A percentile compares a stretch with the other conserved stretches of the same genome.
Evolutionary conservation across 2,888 invertebrate species (phyloP).

Genomic region (Amorpha juglandis): DNA sequence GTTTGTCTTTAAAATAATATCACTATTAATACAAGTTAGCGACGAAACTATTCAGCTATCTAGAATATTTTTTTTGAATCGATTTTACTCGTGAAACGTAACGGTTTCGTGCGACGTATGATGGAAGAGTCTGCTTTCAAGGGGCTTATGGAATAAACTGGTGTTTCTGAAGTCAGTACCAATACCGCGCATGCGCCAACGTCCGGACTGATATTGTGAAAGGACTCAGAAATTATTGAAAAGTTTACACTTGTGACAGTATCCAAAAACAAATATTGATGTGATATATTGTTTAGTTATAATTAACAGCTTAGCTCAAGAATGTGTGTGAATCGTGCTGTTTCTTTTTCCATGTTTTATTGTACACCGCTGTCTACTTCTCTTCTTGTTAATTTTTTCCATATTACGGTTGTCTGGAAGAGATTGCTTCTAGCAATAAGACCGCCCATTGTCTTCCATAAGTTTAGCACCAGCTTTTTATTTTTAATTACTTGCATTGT

Average conservation of each 20-base stretch:
- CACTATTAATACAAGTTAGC: neutral
- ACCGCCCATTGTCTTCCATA: too few species aligned
- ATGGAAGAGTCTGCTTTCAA: constrained; percentile 37
- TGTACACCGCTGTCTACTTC: too few species aligned
- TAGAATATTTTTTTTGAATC: constrained; percentile 25
- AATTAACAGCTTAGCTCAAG: neutral
- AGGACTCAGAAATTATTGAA: constrained; percentile 36
- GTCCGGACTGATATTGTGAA: constrained; percentile 31
- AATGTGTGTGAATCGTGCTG: too few species aligned
- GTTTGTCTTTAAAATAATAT: neutral
- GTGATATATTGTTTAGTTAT: neutral
- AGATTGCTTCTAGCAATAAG: too few species aligned
- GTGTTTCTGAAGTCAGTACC: constrained; percentile 35
- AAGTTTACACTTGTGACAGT: constrained; percentile 37
- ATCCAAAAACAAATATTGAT: constrained; percentile 23
- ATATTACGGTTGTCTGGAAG: too few species aligned
- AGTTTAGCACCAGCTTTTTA: too few species aligned
- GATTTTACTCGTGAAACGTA: constrained; percentile 27
- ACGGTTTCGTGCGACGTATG: constrained; percentile 4
- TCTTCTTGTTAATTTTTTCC: too few species aligned
- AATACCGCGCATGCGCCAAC: constrained; percentile 40
- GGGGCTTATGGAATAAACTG: constrained; percentile 45
- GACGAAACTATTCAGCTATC: neutral
- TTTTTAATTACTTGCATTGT: too few species aligned
- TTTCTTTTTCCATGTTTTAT: too few species aligned